These are phyloP conservation scores for Selene dorsalis DNA, from an alignment of 2,797 vertebrate genomes.

Conservation along the genomic window DNA sequence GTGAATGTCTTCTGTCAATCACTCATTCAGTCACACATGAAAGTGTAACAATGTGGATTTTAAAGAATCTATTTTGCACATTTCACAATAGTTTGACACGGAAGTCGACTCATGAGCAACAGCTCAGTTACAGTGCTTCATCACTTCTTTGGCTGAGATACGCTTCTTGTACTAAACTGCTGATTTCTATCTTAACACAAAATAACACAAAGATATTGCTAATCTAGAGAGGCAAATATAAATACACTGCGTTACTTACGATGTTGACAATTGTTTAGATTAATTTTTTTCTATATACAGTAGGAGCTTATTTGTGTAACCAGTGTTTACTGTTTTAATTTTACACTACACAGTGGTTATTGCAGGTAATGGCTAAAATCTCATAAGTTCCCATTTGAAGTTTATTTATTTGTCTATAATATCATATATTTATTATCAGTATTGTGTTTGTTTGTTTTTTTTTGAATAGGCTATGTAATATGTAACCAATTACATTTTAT, in stretches of 20 bases:
- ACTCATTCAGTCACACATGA: too few species aligned
- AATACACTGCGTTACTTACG: neutral
- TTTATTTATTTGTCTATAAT: neutral
- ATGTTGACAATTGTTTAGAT: conserved; percentile 7
- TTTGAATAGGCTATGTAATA: too few species aligned
- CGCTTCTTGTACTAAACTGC: neutral
- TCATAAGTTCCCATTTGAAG: neutral
- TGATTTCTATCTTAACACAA: neutral
- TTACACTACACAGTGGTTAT: too few species aligned
- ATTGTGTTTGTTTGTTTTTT: too few species aligned
- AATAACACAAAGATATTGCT: conserved; percentile 11
- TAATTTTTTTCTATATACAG: too few species aligned
- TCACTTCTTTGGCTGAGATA: neutral
- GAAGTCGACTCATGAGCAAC: neutral
- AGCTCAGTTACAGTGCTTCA: neutral
- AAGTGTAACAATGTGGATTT: neutral
- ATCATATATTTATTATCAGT: neutral
- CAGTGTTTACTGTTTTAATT: neutral
- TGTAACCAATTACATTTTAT: too few species aligned
- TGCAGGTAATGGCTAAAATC: neutral
- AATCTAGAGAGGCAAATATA: neutral
- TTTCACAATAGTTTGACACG: neutral
- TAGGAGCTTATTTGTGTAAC: neutral
- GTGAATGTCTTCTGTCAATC: neutral
- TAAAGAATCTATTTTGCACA: neutral